Evolutionary conservation across 2,113 vertebrate species (phyloP).

Genomic region (Calonectris borealis): DNA sequence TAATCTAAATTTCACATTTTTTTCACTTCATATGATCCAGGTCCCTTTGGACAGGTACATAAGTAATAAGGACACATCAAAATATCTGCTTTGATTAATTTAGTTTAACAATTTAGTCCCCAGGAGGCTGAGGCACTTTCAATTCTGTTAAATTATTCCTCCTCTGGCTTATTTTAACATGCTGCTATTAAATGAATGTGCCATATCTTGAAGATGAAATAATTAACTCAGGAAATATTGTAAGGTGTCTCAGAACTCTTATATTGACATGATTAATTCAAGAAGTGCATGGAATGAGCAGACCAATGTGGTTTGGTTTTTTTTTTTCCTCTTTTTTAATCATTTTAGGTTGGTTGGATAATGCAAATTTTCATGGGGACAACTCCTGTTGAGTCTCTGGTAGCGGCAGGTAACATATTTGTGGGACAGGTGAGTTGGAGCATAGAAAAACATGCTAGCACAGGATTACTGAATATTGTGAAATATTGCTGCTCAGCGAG

Average conservation of each 20-base stretch:
- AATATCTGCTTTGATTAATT: background rate
- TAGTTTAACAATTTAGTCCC: background rate
- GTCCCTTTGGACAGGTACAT: background rate
- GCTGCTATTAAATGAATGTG: background rate
- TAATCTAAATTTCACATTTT: background rate
- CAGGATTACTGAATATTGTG: background rate
- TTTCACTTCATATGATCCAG: background rate
- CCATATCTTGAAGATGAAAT: background rate
- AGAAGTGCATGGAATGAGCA: background rate
- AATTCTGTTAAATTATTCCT: background rate
- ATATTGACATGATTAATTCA: background rate
- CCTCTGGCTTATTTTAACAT: background rate
- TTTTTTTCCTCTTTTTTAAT: background rate
- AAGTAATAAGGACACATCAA: background rate
- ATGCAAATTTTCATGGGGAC: slow-evolving; percentile 86
- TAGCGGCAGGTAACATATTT: slow-evolving; percentile 88
- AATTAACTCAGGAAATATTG: background rate
- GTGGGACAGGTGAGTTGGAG: slow-evolving; percentile 80
- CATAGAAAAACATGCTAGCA: background rate
- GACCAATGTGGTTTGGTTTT: background rate
- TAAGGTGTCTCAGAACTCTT: background rate
- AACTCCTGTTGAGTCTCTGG: slow-evolving; percentile 84
- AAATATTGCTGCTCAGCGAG: background rate
- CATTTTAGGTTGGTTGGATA: slow-evolving; percentile 82
- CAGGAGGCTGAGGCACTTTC: background rate